Conservation (phyloP, 2,113 vertebrate genomes). For the Calyptommatus sinebrachiatus region DNA sequence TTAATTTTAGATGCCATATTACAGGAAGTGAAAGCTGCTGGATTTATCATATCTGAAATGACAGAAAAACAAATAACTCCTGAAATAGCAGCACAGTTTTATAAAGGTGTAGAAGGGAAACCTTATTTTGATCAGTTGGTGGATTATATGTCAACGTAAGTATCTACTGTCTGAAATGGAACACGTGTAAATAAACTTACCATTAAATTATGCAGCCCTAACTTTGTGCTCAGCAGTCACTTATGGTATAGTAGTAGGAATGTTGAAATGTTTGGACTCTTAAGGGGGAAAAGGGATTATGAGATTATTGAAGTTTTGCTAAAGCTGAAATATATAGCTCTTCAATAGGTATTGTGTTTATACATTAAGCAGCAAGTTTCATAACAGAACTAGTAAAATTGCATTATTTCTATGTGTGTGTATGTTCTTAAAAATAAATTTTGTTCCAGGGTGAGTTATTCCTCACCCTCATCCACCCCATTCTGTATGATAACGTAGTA, state of each 20-base stretch:
- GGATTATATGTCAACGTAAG: slow-evolving; percentile 82
- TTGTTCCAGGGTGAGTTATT: too few relatives aligned
- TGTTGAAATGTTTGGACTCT: not conserved
- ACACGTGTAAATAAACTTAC: not conserved
- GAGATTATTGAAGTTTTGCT: too few relatives aligned
- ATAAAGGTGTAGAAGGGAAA: slow-evolving; percentile 78
- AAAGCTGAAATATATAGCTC: too few relatives aligned
- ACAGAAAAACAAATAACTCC: slow-evolving; percentile 74
- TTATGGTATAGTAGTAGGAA: not conserved
- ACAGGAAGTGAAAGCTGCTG: slow-evolving; percentile 69
- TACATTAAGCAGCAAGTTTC: too few relatives aligned
- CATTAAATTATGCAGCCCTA: not conserved
- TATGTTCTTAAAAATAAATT: too few relatives aligned
- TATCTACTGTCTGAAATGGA: slow-evolving; percentile 20
- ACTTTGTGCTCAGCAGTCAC: not conserved
- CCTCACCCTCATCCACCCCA: too few relatives aligned
- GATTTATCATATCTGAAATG: slow-evolving; percentile 75
- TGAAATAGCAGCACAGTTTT: slow-evolving; percentile 81
- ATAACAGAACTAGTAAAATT: too few relatives aligned
- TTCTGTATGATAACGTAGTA: too few relatives aligned
- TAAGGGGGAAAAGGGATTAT: not conserved
- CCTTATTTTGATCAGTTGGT: slow-evolving; percentile 79
- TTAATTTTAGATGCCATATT: slow-evolving; percentile 74
- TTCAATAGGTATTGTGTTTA: too few relatives aligned
- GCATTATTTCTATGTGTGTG: too few relatives aligned